Conservation (phyloP, 2,888 invertebrate genomes). For the Thymelicus acteon region DNA sequence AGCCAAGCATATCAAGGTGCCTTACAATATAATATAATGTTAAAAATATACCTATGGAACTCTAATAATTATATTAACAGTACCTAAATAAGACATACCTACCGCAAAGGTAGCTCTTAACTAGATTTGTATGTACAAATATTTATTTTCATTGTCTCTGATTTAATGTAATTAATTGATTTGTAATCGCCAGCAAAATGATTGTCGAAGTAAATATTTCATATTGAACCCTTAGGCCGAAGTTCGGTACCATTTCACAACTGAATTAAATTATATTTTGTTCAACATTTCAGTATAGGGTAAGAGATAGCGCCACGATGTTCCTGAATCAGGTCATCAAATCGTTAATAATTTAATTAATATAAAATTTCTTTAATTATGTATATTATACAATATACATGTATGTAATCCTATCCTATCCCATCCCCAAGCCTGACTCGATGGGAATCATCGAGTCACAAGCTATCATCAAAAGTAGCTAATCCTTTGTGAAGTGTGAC, state of each 20-base stretch:
- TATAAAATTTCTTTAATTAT: too few species aligned
- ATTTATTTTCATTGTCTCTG: neutral
- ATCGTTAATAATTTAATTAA: neutral
- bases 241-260: neutral
- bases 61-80: slow-evolving; percentile 16
- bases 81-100: slow-evolving; percentile 24
- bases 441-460: too few species aligned
- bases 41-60: slow-evolving; percentile 19
- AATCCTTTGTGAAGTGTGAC: neutral
- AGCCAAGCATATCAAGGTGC: slow-evolving; percentile 13
- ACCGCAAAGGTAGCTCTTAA: slow-evolving; percentile 11
- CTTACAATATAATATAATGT: slow-evolving; percentile 8
- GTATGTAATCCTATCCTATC: too few species aligned
- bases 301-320: neutral
- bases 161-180: neutral
- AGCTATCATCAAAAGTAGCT: too few species aligned
- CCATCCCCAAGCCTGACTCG: too few species aligned
- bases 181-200: neutral
- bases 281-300: too few species aligned
- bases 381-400: neutral
- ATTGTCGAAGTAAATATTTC: neutral
- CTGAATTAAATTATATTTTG: neutral
- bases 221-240: neutral
- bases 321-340: neutral
- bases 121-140: neutral